These are phyloP conservation scores for Eonycteris spelaea DNA, from an alignment of 2,113 vertebrate species.

Conservation along the genomic window DNA sequence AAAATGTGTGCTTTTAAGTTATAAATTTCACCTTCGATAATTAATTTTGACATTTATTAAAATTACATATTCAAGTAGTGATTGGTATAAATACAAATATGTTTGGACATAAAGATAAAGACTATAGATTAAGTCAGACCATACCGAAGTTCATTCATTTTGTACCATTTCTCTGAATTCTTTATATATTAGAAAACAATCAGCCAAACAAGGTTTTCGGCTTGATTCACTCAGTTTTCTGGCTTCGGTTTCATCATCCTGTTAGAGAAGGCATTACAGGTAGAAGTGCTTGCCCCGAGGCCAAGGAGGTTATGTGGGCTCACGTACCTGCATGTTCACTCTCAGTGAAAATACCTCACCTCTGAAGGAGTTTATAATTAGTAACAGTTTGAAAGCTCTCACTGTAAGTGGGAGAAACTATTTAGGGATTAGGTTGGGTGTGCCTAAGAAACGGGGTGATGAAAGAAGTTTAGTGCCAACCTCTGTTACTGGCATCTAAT, in stretches of 20 bases:
- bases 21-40: background rate
- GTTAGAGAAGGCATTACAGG: background rate
- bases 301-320: constrained; percentile 46
- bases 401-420: background rate
- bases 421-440: background rate
- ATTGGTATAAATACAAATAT: background rate
- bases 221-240: background rate
- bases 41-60: background rate
- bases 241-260: constrained; percentile 53
- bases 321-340: constrained; percentile 42
- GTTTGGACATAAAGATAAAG: background rate
- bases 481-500: background rate
- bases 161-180: constrained; percentile 38
- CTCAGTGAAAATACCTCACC: background rate
- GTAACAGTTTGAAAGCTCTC: constrained; percentile 61
- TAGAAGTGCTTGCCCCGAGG: constrained; percentile 32
- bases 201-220: constrained; percentile 19
- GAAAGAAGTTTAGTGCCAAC: background rate
- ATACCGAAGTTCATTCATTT: background rate
- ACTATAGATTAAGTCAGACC: background rate
- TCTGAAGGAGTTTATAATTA: constrained; percentile 69
- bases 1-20: background rate
- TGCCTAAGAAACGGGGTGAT: constrained; percentile 22
- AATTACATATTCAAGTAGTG: background rate
- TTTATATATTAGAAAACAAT: constrained; percentile 40